Base-by-base conservation (phyloP, 2,113 vertebrate genomes). In the Pelusios castaneus region DNA sequence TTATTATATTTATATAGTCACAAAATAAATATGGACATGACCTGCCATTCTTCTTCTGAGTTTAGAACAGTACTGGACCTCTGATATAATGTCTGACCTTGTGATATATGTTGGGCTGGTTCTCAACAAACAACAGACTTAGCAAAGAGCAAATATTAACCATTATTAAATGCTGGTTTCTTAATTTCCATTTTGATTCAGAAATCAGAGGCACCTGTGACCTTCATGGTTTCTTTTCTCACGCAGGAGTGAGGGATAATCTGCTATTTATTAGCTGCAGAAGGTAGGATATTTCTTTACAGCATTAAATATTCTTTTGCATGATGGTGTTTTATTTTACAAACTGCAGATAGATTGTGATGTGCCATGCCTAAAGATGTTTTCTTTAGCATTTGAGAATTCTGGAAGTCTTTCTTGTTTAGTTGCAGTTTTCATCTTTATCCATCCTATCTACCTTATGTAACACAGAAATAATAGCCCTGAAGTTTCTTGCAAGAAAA, bases 161-260 rank as follows among this genome's bases (percentile, higher is more conserved):
- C 58, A 78, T 91, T 56, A 80, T 95, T 92, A 91, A 95, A 76
- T 11, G 38, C 85, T 85, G 8, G 2, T 76, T 96, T 93, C 84
- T 87, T 95, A 75, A 84, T 95, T 97, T 96, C 83, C 34, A 83
- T 94, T 97, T 91, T 87, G 84, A 95, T 95, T 95, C 31, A 91
- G 96, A 95, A 90, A 77, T 80, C 80, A 76, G 41, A 84, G 67
- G 34, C 51, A 60, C 67, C 31, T 43, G 17, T 88, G 56, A 91
- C 78, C 85, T 95, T 95, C 95, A 88, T 43, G 25, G 83, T 85
- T 77, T 82, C 10, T 81, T 87, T 78, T n/a, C 60, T 77, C 16
- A 8, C 51, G 41, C 45, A 80, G 67, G 41, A 84, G 41, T 45
- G 94, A 91, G 81, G 82, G 56, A 58, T 85, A 90, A 88, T 85